Percentiles rank a stretch among this genome's conserved stretches.
Evolutionary conservation across 1,140 invertebrate genomes (phyloP).

Genomic region (Scaptomyza pallida): DNA sequence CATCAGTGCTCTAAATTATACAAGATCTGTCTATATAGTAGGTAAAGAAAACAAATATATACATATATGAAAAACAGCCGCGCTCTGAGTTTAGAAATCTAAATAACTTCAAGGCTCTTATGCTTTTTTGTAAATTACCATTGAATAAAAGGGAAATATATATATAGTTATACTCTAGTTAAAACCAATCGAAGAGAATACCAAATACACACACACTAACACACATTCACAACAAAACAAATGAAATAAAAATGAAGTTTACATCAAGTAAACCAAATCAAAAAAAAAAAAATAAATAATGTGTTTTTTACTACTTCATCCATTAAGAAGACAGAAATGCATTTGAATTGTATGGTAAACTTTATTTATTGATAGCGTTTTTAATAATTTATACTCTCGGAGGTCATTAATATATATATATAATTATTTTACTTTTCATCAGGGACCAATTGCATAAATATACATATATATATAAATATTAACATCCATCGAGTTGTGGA

Average conservation of each 20-base stretch:
- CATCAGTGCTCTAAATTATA: neutral
- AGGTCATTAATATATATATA: too few relatives aligned
- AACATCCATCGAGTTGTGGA: neutral
- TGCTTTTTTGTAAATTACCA: conserved; percentile 43
- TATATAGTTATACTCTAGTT: conserved; percentile 1
- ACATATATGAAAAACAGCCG: conserved; percentile 7
- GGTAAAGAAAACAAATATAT: too few relatives aligned
- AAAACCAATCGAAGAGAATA: conserved; percentile 12
- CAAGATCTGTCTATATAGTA: conserved; percentile 26
- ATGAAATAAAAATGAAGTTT: conserved; percentile 43
- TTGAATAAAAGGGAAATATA: conserved; percentile 9
- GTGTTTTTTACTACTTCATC: conserved; percentile 6
- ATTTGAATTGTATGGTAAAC: conserved; percentile 21
- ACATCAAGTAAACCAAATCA: conserved; percentile 28
- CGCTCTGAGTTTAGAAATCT: conserved; percentile 9
- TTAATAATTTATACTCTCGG: conserved; percentile 37
- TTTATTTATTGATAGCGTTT: conserved; percentile 39
- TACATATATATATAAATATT: conserved; percentile 32
- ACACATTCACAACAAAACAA: conserved; percentile 10
- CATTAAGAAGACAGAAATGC: neutral
- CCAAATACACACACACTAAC: neutral
- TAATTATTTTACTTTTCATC: neutral
- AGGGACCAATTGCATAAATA: conserved; percentile 14
- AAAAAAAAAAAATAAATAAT: too few relatives aligned
- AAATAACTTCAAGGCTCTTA: conserved; percentile 29